Evolutionary conservation across 1,140 invertebrate genomes (phyloP).

Genomic region (Stenopsyche tienmushanensis): DNA sequence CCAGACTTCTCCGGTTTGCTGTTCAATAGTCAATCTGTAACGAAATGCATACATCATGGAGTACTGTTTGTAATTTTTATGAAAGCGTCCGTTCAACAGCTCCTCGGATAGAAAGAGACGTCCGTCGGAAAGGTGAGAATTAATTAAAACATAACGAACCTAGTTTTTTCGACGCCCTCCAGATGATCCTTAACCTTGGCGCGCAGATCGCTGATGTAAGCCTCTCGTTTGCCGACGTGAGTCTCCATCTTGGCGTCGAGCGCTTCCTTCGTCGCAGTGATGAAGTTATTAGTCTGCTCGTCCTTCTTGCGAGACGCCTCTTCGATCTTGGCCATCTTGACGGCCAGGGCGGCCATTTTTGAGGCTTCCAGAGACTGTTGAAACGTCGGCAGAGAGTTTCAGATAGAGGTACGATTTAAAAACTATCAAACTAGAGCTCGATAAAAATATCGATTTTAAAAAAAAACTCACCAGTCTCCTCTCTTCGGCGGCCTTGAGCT

Average conservation of each 20-base stretch:
- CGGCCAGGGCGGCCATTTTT: slow-evolving; percentile 78
- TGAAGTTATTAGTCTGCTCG: slow-evolving; percentile 82
- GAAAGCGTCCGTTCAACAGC: too few species aligned
- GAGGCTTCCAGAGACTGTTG: slow-evolving; percentile 78
- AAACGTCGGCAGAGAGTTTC: too few species aligned
- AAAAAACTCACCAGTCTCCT: slow-evolving; percentile 72
- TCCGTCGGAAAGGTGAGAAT: neutral
- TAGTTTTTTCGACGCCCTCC: slow-evolving; percentile 81
- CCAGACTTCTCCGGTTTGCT: slow-evolving; percentile 80
- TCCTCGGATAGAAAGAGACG: neutral
- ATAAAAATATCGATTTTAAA: neutral
- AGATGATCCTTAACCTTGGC: slow-evolving; percentile 83
- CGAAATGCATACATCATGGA: too few species aligned
- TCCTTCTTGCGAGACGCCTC: slow-evolving; percentile 87
- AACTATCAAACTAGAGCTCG: neutral
- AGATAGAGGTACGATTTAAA: slow-evolving; percentile 2
- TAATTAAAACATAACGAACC: slow-evolving; percentile 47
- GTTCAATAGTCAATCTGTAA: slow-evolving; percentile 66
- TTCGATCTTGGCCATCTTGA: slow-evolving; percentile 82
- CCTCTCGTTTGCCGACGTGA: slow-evolving; percentile 83
- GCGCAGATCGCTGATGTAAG: slow-evolving; percentile 82
- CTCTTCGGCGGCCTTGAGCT: slow-evolving; percentile 88
- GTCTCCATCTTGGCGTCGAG: slow-evolving; percentile 88
- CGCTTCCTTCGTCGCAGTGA: slow-evolving; percentile 79
- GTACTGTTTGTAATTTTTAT: too few species aligned